phyloP scores from a whole-genome alignment of 2,797 vertebrate species.

The Salarias fasciatus region DNA sequence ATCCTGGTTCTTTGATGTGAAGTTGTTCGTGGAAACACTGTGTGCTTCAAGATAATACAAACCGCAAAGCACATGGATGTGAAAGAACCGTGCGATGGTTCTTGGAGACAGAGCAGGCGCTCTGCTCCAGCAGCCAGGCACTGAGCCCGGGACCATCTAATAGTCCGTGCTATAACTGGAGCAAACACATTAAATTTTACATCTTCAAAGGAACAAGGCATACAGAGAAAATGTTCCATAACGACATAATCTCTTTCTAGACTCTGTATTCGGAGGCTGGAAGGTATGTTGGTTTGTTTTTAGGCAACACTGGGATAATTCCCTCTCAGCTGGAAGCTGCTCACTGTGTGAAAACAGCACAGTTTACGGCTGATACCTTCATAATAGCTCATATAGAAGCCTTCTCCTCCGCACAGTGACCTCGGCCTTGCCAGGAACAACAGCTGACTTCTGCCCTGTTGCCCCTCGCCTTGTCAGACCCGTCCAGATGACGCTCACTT shows the following conservation, averaged over 20 bases:
- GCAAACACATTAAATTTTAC: constrained; percentile 39
- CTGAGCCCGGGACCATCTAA: constrained; percentile 34
- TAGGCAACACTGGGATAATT: constrained; percentile 3
- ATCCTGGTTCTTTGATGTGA: too few relatives aligned
- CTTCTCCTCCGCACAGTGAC: constrained; percentile 2
- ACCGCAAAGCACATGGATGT: constrained; percentile 24
- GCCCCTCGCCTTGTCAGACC: constrained; percentile 2
- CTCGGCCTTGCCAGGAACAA: constrained; percentile 17
- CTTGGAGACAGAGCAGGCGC: constrained; percentile 21
- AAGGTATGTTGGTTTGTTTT: constrained; percentile 18
- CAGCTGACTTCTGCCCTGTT: constrained; percentile 14
- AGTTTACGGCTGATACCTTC: constrained; percentile 10
- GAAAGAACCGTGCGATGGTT: constrained; percentile 14
- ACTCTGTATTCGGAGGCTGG: constrained; percentile 16
- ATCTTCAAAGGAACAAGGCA: constrained; percentile 34
- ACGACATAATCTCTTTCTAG: constrained; percentile 2
- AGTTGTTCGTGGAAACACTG: not conserved
- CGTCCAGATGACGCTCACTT: constrained; percentile 10
- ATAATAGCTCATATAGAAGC: not conserved
- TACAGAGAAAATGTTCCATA: constrained; percentile 27
- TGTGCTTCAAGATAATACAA: constrained; percentile 1
- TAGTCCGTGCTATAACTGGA: constrained; percentile 45
- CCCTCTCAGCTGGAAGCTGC: constrained; percentile 1
- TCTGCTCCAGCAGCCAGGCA: constrained; percentile 33
- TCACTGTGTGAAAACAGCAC: not conserved